Evolutionary conservation across 1,140 invertebrate species (phyloP).

Genomic region (Aphaenogaster ashmeadi): DNA sequence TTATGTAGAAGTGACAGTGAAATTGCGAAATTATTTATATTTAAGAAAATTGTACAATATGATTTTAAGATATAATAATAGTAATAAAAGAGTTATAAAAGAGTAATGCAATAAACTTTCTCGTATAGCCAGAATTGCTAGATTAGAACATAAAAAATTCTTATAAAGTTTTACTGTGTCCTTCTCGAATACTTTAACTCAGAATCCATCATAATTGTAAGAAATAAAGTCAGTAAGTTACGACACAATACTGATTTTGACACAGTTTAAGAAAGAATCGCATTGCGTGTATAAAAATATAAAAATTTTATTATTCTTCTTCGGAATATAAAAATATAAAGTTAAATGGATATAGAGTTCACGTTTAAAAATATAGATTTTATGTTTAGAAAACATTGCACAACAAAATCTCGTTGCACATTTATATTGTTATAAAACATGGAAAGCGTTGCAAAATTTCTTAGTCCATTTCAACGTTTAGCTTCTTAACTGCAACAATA

Average conservation of each 20-base stretch:
- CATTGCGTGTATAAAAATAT: neutral
- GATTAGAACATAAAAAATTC: slow-evolving; percentile 1
- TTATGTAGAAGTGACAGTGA: neutral
- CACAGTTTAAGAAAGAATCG: neutral
- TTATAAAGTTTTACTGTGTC: slow-evolving; percentile 8
- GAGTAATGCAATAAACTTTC: slow-evolving; percentile 4
- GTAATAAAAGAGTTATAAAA: neutral
- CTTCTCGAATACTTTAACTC: neutral
- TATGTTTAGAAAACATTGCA: neutral
- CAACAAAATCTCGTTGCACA: neutral
- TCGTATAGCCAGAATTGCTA: neutral
- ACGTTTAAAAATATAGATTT: neutral
- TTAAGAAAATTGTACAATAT: neutral
- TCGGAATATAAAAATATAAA: neutral
- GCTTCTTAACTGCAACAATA: neutral
- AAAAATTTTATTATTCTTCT: slow-evolving; percentile 23
- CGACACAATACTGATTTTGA: slow-evolving; percentile 16
- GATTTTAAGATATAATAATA: neutral
- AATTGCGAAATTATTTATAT: slow-evolving; percentile 24
- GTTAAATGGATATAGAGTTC: neutral
- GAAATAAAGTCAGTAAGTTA: slow-evolving; percentile 25
- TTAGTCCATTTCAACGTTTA: neutral
- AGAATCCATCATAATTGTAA: neutral
- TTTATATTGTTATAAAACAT: neutral
- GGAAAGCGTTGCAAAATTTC: neutral